phyloP scores from a whole-genome alignment of 2,113 vertebrate genomes.

The Microtus oregoni region DNA sequence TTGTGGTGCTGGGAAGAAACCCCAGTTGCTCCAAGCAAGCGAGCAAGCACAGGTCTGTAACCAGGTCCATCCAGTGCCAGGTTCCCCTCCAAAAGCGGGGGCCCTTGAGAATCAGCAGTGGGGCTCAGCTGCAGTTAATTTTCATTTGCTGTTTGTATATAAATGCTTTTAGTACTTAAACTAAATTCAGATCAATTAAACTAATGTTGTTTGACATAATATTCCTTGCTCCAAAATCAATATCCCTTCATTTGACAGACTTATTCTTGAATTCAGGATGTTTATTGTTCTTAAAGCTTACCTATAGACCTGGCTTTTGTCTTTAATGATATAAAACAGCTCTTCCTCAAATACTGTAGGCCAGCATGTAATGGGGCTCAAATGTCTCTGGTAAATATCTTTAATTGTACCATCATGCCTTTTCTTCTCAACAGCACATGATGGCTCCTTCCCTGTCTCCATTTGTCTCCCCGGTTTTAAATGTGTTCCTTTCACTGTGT shows the following conservation, averaged over 20 bases:
- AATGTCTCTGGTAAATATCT: conserved; percentile 90
- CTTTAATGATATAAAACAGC: conserved; percentile 92
- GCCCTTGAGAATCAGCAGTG: conserved; percentile 77
- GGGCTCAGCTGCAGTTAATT: conserved; percentile 90
- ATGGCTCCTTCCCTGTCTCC: conserved; percentile 73
- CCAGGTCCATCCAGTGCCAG: conserved; percentile 81
- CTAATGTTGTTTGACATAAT: conserved; percentile 91
- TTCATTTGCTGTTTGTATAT: conserved; percentile 90
- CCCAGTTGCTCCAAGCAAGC: conserved; percentile 66
- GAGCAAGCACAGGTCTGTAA: conserved; percentile 67
- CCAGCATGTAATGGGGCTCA: conserved; percentile 87
- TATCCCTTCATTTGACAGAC: conserved; percentile 90
- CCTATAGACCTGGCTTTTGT: conserved; percentile 92
- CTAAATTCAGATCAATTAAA: conserved; percentile 93
- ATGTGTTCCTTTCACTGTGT: not conserved
- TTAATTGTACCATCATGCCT: conserved; percentile 89
- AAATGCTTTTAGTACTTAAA: conserved; percentile 92
- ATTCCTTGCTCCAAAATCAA: conserved; percentile 92
- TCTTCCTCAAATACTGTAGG: conserved; percentile 84
- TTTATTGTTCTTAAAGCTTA: conserved; percentile 94
- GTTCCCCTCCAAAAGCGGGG: conserved; percentile 65
- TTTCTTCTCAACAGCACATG: conserved; percentile 81
- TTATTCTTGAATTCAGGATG: conserved; percentile 90
- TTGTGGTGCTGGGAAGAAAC: conserved; percentile 81
- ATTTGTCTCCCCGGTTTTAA: conserved; percentile 77